These are phyloP conservation scores for Camelus dromedarius DNA, from an alignment of 2,113 vertebrate genomes.

Conservation along the genomic window DNA sequence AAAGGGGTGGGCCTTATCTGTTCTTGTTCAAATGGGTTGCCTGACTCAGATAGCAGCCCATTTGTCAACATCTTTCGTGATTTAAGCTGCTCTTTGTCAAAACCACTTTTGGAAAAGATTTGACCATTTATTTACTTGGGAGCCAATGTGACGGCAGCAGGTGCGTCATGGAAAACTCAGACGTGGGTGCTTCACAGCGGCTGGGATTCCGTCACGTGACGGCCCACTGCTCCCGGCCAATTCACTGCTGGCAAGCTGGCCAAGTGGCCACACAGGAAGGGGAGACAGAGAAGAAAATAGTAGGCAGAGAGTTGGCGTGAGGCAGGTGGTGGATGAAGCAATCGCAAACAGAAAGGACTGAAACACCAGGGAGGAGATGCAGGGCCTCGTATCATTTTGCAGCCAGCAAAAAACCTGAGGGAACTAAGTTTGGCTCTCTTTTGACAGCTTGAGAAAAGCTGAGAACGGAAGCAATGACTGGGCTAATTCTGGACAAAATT, in stretches of 20 bases:
- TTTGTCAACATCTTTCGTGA: conserved; percentile 49
- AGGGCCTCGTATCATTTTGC: background rate
- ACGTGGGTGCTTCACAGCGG: background rate
- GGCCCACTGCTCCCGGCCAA: background rate
- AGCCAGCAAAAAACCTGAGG: conserved; percentile 20
- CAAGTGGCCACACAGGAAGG: background rate
- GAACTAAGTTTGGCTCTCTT: conserved; percentile 9
- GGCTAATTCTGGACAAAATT: conserved; percentile 25
- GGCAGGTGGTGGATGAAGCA: conserved; percentile 9
- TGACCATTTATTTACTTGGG: conserved; percentile 51
- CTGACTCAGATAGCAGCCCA: conserved; percentile 48
- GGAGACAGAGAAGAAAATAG: background rate
- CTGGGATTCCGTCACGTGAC: background rate
- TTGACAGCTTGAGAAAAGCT: background rate
- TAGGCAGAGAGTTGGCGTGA: background rate
- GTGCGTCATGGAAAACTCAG: conserved; percentile 59
- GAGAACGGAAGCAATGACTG: background rate
- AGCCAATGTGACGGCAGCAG: conserved; percentile 7
- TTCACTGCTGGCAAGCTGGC: background rate
- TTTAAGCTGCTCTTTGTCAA: conserved; percentile 50
- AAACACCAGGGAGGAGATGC: background rate
- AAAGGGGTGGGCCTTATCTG: background rate
- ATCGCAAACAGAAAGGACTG: background rate
- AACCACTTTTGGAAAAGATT: conserved; percentile 51
- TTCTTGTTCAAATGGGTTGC: conserved; percentile 4